These are phyloP conservation scores for Empidonax alnorum DNA, from an alignment of 2,113 vertebrate genomes.

Conservation along the genomic window DNA sequence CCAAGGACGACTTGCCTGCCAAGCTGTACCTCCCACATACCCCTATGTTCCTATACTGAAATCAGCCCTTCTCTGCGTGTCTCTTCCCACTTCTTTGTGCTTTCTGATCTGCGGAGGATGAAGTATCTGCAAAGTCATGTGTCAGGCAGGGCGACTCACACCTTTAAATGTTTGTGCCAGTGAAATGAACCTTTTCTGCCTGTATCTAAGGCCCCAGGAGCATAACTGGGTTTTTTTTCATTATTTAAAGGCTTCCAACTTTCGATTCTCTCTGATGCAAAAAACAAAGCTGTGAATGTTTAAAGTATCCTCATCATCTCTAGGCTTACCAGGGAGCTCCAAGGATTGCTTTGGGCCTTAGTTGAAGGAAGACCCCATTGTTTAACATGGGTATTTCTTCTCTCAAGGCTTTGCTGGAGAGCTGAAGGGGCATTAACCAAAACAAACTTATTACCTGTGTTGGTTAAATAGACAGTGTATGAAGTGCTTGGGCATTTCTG, in stretches of 20 bases:
- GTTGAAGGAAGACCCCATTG: background rate
- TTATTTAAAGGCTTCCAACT: background rate
- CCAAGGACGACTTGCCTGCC: background rate
- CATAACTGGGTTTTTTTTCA: background rate
- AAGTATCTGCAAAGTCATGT: background rate
- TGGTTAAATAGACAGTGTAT: background rate
- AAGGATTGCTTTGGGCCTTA: background rate
- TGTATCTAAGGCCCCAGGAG: background rate
- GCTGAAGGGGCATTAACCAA: background rate
- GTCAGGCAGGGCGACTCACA: background rate
- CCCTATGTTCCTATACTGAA: background rate
- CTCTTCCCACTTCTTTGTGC: background rate
- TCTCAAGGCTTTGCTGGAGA: background rate
- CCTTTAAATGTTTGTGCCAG: background rate
- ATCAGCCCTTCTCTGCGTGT: background rate
- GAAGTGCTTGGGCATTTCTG: background rate
- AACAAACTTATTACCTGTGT: background rate
- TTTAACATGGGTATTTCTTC: background rate
- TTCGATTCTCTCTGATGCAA: background rate
- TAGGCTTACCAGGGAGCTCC: background rate
- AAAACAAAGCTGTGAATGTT: background rate
- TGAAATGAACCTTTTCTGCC: background rate
- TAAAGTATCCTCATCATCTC: background rate
- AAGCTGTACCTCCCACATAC: background rate
- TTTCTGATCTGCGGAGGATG: background rate